Conservation (phyloP, 2,113 vertebrate species). For the Donacobius atricapilla region DNA sequence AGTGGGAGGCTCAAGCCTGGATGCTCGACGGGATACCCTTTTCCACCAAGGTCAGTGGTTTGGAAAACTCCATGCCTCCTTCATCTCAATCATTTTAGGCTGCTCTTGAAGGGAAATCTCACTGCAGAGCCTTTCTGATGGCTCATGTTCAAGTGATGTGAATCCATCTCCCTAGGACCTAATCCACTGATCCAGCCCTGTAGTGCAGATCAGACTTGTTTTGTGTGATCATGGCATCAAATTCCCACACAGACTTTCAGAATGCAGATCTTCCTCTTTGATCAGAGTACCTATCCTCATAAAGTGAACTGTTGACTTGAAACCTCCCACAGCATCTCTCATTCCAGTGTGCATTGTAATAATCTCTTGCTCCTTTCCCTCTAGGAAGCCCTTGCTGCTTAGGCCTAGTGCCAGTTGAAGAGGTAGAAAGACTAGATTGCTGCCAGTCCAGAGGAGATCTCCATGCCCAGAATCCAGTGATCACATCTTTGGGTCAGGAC, state of each 20-base stretch:
- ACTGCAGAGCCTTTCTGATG: neutral
- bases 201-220: neutral
- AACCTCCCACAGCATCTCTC: neutral
- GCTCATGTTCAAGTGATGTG: neutral
- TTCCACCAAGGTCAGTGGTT: conserved; percentile 70
- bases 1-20: conserved; percentile 18
- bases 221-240: neutral
- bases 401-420: conserved; percentile 79
- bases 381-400: conserved; percentile 75
- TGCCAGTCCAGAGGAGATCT: conserved; percentile 65
- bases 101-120: neutral
- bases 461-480: conserved; percentile 39
- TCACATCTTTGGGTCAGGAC: conserved; percentile 44
- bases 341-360: neutral
- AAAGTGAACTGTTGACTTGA: neutral
- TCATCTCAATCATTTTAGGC: neutral
- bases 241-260: neutral
- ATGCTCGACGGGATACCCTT: conserved; percentile 49
- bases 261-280: neutral
- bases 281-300: neutral
- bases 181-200: neutral
- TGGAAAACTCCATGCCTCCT: neutral
- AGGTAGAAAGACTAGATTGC: conserved; percentile 64
- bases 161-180: neutral
- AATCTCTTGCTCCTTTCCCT: neutral